phyloP scores from a whole-genome alignment of 2,113 vertebrate species.

The Bettongia penicillata region DNA sequence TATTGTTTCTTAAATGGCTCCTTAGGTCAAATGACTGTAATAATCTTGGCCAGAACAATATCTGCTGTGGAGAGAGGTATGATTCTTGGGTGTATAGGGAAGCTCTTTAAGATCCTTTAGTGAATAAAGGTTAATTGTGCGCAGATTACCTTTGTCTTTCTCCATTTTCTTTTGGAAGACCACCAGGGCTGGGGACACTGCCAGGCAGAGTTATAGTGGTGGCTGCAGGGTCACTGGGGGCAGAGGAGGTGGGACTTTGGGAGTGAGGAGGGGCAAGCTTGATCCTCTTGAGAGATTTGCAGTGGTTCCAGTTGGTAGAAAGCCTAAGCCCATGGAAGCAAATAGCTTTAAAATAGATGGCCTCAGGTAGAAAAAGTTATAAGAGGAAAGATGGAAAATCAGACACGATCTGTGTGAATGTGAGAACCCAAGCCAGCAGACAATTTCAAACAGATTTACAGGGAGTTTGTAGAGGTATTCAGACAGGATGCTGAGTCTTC shows the following conservation, averaged over 20 bases:
- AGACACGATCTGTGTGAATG: conserved; percentile 68
- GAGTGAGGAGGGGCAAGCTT: not conserved
- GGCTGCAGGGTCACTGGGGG: not conserved
- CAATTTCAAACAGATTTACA: conserved; percentile 68
- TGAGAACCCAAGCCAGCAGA: conserved; percentile 44
- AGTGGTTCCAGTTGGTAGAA: conserved; percentile 49
- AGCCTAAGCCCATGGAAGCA: conserved; percentile 28
- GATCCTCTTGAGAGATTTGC: not conserved
- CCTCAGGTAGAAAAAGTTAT: conserved; percentile 60
- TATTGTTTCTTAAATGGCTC: conserved; percentile 30
- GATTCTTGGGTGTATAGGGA: conserved; percentile 59
- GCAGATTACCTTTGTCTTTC: conserved; percentile 52
- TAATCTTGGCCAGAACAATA: not conserved
- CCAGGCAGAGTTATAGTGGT: not conserved
- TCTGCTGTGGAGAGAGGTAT: conserved; percentile 46
- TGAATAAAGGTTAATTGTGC: conserved; percentile 47
- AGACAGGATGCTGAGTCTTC: conserved; percentile 40
- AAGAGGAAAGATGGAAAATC: conserved; percentile 70
- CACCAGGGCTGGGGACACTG: conserved; percentile 24
- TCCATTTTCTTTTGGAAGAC: conserved; percentile 21
- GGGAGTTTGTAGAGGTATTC: conserved; percentile 52
- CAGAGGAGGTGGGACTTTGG: not conserved
- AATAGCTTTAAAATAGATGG: conserved; percentile 53
- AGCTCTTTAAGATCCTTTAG: conserved; percentile 58
- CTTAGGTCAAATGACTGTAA: conserved; percentile 36